Percentiles rank a stretch among this genome's conserved stretches.
phyloP scores from a whole-genome alignment of 1,140 invertebrate genomes.

The Melitaea cinxia region DNA sequence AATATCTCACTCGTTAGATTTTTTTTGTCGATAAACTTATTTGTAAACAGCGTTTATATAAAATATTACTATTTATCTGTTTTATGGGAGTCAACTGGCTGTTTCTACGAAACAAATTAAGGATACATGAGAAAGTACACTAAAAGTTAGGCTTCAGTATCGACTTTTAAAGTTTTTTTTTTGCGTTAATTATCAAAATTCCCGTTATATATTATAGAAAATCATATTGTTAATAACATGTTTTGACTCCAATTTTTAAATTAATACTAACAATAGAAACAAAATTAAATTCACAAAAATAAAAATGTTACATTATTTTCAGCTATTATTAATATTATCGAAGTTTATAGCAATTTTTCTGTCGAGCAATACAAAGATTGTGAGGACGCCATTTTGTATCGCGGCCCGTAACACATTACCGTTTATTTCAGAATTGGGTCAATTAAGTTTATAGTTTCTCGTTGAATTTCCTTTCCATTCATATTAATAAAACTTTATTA shows the following conservation, averaged over 20 bases:
- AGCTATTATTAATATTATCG: neutral
- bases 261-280: neutral
- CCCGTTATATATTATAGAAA: too few relatives aligned
- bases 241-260: neutral
- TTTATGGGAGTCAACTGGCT: constrained; percentile 33
- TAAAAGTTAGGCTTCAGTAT: neutral
- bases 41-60: constrained; percentile 37
- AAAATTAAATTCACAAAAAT: neutral
- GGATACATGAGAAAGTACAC: neutral
- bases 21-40: constrained; percentile 39
- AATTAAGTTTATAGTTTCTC: neutral
- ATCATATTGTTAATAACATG: neutral
- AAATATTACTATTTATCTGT: constrained; percentile 33
- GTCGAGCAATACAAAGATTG: constrained; percentile 2
- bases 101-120: constrained; percentile 4
- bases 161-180: neutral
- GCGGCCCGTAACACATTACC: constrained; percentile 4
- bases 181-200: neutral
- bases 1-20: constrained; percentile 67
- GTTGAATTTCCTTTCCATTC: neutral
- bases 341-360: neutral
- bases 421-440: constrained; percentile 16
- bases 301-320: constrained; percentile 4
- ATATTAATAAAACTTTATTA: neutral
- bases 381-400: constrained; percentile 7